Evolutionary conservation across 1,140 invertebrate genomes (phyloP).

Genomic region (Bombus affinis): DNA sequence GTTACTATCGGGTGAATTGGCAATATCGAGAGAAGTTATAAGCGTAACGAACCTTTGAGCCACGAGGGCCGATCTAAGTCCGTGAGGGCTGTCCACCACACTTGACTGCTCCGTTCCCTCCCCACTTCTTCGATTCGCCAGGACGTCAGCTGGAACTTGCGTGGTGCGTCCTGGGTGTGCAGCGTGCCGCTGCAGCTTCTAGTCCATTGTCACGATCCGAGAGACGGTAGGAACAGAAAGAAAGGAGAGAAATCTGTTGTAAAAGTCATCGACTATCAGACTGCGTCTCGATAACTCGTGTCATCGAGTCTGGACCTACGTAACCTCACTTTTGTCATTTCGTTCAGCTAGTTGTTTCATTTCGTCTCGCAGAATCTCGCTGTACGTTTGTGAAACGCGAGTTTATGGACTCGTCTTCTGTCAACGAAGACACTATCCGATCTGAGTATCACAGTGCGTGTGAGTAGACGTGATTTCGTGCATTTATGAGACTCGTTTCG

Average conservation of each 20-base stretch:
- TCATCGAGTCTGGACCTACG: not conserved
- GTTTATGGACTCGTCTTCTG: not conserved
- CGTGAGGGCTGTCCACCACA: conserved; percentile 6
- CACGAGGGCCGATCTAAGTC: conserved; percentile 23
- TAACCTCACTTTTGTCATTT: not conserved
- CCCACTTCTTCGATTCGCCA: conserved; percentile 58
- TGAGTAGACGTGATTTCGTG: not conserved
- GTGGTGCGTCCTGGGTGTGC: conserved; percentile 65
- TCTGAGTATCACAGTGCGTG: not conserved
- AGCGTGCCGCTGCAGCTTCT: conserved; percentile 61
- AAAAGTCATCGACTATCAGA: not conserved
- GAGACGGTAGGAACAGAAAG: conserved; percentile 29
- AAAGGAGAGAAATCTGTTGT: conserved; percentile 14
- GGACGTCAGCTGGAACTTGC: conserved; percentile 68
- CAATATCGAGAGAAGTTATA: not conserved
- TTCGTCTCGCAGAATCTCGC: not conserved
- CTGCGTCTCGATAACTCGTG: not conserved
- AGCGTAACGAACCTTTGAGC: not conserved
- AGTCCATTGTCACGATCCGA: conserved; percentile 55
- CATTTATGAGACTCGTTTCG: not conserved
- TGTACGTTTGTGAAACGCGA: not conserved
- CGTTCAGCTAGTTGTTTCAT: not conserved
- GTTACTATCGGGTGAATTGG: not conserved
- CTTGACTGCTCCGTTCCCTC: conserved; percentile 36
- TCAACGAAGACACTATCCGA: not conserved